Conservation (phyloP, 1,140 invertebrate species). For the Apis dorsata region DNA sequence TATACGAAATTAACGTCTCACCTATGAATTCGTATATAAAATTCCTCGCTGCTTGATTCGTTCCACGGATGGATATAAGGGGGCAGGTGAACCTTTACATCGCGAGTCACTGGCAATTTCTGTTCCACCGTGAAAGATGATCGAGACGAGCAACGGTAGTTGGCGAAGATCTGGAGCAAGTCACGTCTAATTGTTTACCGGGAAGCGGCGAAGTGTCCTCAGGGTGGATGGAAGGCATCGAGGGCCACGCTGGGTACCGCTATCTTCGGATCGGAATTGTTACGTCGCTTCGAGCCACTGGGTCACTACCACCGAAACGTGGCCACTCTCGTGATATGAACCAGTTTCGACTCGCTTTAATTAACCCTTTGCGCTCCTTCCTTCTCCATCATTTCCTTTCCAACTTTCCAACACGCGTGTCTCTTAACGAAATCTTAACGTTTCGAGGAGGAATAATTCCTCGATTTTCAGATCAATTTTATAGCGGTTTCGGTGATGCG, state of each 20-base stretch:
- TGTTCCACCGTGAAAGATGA: neutral
- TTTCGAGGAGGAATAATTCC: neutral
- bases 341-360: slow-evolving; percentile 32
- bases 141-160: slow-evolving; percentile 51
- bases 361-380: slow-evolving; percentile 48
- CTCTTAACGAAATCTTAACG: neutral
- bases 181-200: slow-evolving; percentile 64
- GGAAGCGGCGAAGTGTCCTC: slow-evolving; percentile 53
- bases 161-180: slow-evolving; percentile 58
- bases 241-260: slow-evolving; percentile 53
- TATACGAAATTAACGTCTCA: too few relatives aligned
- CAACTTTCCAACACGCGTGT: slow-evolving; percentile 6
- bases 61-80: neutral
- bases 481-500: too few relatives aligned
- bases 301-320: slow-evolving; percentile 51
- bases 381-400: neutral
- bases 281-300: slow-evolving; percentile 46
- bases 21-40: neutral
- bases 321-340: neutral
- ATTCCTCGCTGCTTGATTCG: too few relatives aligned
- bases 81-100: neutral
- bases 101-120: slow-evolving; percentile 1
- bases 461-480: neutral
- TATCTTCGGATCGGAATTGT: slow-evolving; percentile 54
- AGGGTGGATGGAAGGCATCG: slow-evolving; percentile 32